Evolutionary conservation across 2,888 invertebrate genomes (phyloP).

Genomic region (Cephus nigrinus): DNA sequence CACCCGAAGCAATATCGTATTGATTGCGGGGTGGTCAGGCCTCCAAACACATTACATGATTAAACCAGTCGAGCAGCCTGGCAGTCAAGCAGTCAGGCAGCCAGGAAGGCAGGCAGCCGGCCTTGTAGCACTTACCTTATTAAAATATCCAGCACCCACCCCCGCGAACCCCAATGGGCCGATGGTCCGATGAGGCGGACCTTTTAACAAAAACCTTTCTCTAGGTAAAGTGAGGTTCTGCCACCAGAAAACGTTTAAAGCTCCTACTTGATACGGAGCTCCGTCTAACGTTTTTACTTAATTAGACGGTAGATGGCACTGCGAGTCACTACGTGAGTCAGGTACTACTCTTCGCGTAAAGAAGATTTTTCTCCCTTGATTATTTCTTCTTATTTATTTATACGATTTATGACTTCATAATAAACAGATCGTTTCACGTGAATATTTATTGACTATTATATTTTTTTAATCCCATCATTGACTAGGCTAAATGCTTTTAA

Average conservation of each 20-base stretch:
- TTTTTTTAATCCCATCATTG: not conserved
- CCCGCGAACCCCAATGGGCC: constrained; percentile 30
- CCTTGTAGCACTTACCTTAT: constrained; percentile 66
- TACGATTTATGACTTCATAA: not conserved
- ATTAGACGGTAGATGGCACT: not conserved
- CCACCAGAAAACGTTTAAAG: constrained; percentile 3
- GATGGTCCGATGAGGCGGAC: not conserved
- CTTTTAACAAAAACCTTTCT: constrained; percentile 12
- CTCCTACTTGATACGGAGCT: not conserved
- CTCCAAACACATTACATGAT: constrained; percentile 66
- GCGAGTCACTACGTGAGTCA: not conserved
- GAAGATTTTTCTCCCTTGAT: not conserved
- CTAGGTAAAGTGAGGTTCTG: constrained; percentile 1
- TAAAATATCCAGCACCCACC: constrained; percentile 62
- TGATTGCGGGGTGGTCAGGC: constrained; percentile 60
- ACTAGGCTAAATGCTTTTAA: not conserved
- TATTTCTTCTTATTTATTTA: no score
- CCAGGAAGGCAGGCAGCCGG: constrained; percentile 45
- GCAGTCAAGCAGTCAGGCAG: constrained; percentile 9
- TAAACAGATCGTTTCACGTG: not conserved
- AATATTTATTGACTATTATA: not conserved
- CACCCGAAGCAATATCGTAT: constrained; percentile 62
- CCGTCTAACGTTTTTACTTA: constrained; percentile 1
- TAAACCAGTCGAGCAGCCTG: constrained; percentile 59
- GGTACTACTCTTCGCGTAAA: not conserved